Evolutionary conservation across 1,140 invertebrate genomes (phyloP), one percentile per base, ranked within the genome.

Genomic region (Magallana angulata): DNA sequence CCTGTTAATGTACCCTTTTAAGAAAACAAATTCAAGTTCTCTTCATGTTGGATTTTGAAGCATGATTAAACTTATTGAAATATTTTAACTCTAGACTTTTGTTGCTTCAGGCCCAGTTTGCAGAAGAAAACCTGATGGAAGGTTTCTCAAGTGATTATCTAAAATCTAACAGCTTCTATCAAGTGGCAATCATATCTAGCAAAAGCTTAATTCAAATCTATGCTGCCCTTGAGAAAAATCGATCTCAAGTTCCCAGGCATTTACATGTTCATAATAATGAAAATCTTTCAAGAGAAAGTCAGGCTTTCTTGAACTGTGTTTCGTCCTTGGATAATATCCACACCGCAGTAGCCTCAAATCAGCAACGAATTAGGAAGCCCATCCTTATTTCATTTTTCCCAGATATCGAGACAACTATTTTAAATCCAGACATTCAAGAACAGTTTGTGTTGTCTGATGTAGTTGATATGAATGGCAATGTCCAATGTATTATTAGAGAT

Each of bases 141-240:
- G 24, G 7, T 76, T 76, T 76, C 68, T 30, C 68, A 6, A 76
- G 68, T 76, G 68, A 76, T 76, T 76, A 30, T 30, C 30, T 76
- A 24, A 76, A 76, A 76, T 76, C 68, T 11, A 76, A 12, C 3
- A 76, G 68, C 24, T 76, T 76, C 24, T 76, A 76, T 9, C 68
- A 76, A 12, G 68, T 76, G 18, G 68, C 24, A 2, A 76, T 76
- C 24, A 76, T 76, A 76, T 76, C 68, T 30, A 76, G 24, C 68
- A 76, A 76, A 11, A 76, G 68, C 24, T 76, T 76, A 30, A 76
- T 76, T 76, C 68, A 76, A 24, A 76, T 76, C 11, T 76, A 76
- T 24, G 12, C 18, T 30, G 68, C 68, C 8, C 68, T 76, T 12
- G 18, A 76, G 36, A 76, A 36, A 24, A 76, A 30, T 30, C 68